Evolutionary conservation across 2,113 vertebrate genomes (phyloP), one percentile per base, ranked within the genome.

Genomic region (Cochlearius cochlearius): DNA sequence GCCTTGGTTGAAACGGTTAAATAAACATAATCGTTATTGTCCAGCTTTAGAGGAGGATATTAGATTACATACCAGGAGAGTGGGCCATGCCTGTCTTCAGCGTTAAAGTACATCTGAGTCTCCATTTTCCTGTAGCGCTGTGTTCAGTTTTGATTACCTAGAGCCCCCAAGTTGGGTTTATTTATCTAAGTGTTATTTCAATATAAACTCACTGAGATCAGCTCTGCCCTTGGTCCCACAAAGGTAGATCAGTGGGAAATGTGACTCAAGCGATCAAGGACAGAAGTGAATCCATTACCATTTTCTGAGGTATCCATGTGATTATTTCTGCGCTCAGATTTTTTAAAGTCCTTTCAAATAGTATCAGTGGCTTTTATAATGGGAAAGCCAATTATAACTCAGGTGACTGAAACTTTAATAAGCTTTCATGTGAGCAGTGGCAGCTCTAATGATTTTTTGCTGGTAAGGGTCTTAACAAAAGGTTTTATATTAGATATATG

Each of bases 1-100:
- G 75, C 95, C 95, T 97, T 96, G 94, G 95, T 97, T 97, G 94
- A 98, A 96, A 95, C 39, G 67, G 97, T 98, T 98, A 97, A 97
- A 96, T 89, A 98, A 98, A 98, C 95, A 97, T 56, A 83, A 83
- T 94, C 17, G 11, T 96, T 98, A 97, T 97, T 97, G 92, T 96
- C 93, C 82, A 92, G 96, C 94, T 98, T 98, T 97, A 87, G 94
- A 67, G 97, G 89, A 98, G 97, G 94, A 98, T 98, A 98, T 98
- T 98, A 98, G 74, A 95, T 98, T 98, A 97, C 97, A 98, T 98
- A 97, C 95, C 86, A 66, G 83, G 73, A 88, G 79, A 97, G 66
- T 15, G 62, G 96, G 53, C 96, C 94, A 67, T 94, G 95, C 87
- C 94, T 96, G 60, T 84, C 92, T 94, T 95, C 94, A 95, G 91